phyloP scores from a whole-genome alignment of 2,888 invertebrate genomes.

The Strigamia maritima region DNA sequence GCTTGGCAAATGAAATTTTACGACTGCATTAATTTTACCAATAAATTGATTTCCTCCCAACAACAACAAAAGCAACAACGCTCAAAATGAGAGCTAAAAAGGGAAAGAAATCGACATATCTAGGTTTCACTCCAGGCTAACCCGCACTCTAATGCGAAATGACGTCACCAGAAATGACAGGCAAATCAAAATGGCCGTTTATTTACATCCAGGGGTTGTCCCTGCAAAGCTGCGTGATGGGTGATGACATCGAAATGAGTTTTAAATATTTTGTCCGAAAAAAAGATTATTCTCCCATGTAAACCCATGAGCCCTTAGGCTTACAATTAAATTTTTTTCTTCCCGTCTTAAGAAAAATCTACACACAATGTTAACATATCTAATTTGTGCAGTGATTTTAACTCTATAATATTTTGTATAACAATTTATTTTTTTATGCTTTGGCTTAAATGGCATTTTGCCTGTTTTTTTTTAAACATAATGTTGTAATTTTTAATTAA shows the following conservation, averaged over 20 bases:
- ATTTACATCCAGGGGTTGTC: background rate
- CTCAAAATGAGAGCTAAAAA: background rate
- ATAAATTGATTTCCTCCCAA: background rate
- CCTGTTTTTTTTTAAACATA: too few species aligned
- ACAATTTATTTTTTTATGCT: too few species aligned
- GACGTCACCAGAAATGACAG: background rate
- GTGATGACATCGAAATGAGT: background rate
- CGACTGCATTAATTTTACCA: background rate
- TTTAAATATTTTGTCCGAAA: too few species aligned
- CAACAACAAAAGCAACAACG: background rate
- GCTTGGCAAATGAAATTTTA: background rate
- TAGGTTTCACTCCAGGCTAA: background rate
- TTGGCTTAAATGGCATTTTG: too few species aligned
- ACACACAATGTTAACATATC: too few species aligned
- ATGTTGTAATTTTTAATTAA: too few species aligned
- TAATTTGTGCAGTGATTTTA: too few species aligned
- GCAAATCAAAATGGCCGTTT: background rate
- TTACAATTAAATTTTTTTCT: too few species aligned
- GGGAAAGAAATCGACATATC: background rate
- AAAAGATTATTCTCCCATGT: too few species aligned
- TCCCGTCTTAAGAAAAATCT: too few species aligned
- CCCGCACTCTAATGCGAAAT: background rate
- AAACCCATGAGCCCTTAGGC: too few species aligned
- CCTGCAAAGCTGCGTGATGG: background rate
- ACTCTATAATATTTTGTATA: too few species aligned